A percentile compares a stretch with the other conserved stretches of the same genome.
Evolutionary conservation across 1,140 invertebrate species (phyloP).

Genomic region (Sweltsa coloradensis): DNA sequence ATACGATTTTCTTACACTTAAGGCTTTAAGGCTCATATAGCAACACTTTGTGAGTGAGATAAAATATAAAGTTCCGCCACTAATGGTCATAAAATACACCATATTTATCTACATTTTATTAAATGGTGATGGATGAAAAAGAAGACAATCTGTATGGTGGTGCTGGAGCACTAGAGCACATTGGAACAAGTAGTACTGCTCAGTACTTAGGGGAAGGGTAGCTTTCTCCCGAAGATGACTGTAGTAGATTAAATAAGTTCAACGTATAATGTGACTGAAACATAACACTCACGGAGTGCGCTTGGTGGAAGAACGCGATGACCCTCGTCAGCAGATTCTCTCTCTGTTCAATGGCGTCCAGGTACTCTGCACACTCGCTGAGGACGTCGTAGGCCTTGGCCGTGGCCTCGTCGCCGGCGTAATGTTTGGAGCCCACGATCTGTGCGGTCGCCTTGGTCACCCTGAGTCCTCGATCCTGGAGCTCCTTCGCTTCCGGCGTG

Average conservation of each 20-base stretch:
- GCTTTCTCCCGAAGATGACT: too few relatives aligned
- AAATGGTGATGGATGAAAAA: too few relatives aligned
- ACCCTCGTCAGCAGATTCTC: constrained; percentile 52
- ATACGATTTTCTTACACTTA: too few relatives aligned
- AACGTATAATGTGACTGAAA: background rate
- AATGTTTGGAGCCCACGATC: constrained; percentile 52
- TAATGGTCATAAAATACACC: too few relatives aligned
- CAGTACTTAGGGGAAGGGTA: too few relatives aligned
- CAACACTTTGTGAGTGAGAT: too few relatives aligned
- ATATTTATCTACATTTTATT: too few relatives aligned
- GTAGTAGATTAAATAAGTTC: background rate
- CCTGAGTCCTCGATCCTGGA: constrained; percentile 63
- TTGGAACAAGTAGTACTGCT: too few relatives aligned
- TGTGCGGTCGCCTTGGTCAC: constrained; percentile 69
- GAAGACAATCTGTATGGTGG: too few relatives aligned
- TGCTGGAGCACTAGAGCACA: too few relatives aligned
- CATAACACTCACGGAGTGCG: constrained; percentile 52
- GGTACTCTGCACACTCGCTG: constrained; percentile 58
- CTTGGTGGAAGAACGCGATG: constrained; percentile 60
- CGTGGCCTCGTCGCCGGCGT: constrained; percentile 56
- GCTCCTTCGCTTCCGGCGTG: constrained; percentile 56
- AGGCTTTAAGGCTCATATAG: too few relatives aligned
- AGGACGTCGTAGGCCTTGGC: constrained; percentile 58
- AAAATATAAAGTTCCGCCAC: too few relatives aligned
- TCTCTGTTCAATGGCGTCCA: constrained; percentile 55